Conservation (phyloP, 2,113 vertebrate species). For the Fulica atra region DNA sequence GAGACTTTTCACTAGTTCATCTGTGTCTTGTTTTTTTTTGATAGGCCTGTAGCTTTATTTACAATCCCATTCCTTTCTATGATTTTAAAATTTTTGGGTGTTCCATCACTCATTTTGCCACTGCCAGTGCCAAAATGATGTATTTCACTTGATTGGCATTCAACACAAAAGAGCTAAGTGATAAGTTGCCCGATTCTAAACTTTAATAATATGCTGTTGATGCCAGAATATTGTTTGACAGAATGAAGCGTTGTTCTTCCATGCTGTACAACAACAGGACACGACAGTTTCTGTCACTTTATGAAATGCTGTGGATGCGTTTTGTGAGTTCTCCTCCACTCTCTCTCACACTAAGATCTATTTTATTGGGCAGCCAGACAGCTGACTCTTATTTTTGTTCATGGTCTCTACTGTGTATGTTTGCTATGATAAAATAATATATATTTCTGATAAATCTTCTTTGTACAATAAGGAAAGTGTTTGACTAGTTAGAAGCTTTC, state of each 20-base stretch:
- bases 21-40: background rate
- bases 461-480: background rate
- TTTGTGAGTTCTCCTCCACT: background rate
- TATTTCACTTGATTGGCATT: background rate
- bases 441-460: slow-evolving; percentile 5
- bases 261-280: background rate
- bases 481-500: background rate
- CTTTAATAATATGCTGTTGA: background rate
- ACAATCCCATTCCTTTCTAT: background rate
- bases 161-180: background rate
- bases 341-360: background rate
- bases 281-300: background rate
- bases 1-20: background rate
- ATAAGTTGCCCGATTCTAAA: background rate
- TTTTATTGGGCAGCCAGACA: background rate
- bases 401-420: background rate
- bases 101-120: background rate
- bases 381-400: background rate
- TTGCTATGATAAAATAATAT: background rate
- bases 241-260: background rate
- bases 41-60: background rate
- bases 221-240: background rate
- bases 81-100: background rate
- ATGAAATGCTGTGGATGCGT: background rate
- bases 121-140: background rate